Evolutionary conservation across 2,113 vertebrate species (phyloP), one percentile per base, ranked within the genome.

Genomic region (Dicerorhinus sumatrensis): DNA sequence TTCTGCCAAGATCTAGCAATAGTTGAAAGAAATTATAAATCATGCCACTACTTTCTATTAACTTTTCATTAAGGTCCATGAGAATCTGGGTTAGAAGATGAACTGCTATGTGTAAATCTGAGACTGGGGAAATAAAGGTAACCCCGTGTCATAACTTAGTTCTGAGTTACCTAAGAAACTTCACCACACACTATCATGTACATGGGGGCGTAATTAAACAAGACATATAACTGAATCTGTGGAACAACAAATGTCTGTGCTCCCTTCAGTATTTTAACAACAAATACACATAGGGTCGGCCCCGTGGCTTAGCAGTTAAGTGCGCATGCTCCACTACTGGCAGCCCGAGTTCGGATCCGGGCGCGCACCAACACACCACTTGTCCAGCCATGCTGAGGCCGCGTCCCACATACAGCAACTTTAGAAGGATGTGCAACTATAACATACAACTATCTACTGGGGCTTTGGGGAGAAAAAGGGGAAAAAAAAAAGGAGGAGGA

Each of bases 21-120:
- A 97, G 88, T 12, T 90, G 18, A 77, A 67, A 92, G 39, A 94
- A 92, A 60, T 39, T n/a, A 6, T 65, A 95, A 80, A 85, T 69
- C 79, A 86, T 31, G 29, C 17, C 29, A 46, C 21, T 48, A 62
- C 60, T 76, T 89, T 42, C 33, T 84, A 65, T 54, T 87, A 48
- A 23, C 62, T 97, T 93, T 91, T 81, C 51, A 48, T 89, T 65
- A 70, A 70, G 29, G 36, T 58, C 33, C 31, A 33, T 31, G 51
- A 62, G 39, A 54, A 92, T 86, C 10, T 82, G 36, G 51, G 69
- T 39, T 96, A 69, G 21, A 6, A 60, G 76, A 76, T 65, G 70
- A 79, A 58, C 2, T 54, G 51, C 17, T 56, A 60, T 20, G 58
- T 94, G 1, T 81, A 95, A 96, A 51, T 83, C 39, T 56, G 14